Conservation (phyloP, 2,888 invertebrate genomes). For the Meandrusa payeni region DNA sequence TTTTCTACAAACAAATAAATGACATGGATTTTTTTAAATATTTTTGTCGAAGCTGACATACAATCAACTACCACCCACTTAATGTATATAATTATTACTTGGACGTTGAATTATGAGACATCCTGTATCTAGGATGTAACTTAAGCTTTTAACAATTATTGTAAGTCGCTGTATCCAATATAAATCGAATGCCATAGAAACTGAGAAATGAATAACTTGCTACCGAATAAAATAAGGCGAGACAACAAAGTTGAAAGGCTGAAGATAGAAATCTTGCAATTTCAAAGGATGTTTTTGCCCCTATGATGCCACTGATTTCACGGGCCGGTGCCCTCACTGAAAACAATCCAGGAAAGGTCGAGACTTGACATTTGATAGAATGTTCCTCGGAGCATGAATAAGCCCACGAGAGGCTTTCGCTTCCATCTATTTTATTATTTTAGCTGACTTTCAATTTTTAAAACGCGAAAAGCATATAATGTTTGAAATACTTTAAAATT, state of each 20-base stretch:
- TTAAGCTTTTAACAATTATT: no score
- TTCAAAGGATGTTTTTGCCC: slow-evolving; percentile 52
- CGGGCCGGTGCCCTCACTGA: slow-evolving; percentile 53
- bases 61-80: no score
- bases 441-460: slow-evolving; percentile 28
- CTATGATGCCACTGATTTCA: slow-evolving; percentile 58
- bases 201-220: slow-evolving; percentile 29
- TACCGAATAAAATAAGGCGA: slow-evolving; percentile 33
- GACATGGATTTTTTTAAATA: no score
- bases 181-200: slow-evolving; percentile 7
- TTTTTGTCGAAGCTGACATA: no score
- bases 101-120: no score
- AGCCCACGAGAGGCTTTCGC: slow-evolving; percentile 36
- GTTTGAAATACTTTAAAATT: no score
- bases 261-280: slow-evolving; percentile 46
- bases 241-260: slow-evolving; percentile 29
- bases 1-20: no score
- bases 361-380: slow-evolving; percentile 71
- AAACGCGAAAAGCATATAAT: slow-evolving; percentile 9
- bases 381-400: slow-evolving; percentile 61
- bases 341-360: slow-evolving; percentile 61
- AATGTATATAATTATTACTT: no score
- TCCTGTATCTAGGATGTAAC: no score
- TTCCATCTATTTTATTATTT: slow-evolving; percentile 37
- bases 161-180: no score